phyloP scores from a whole-genome alignment of 2,797 vertebrate genomes.

The Propithecus perrieri region DNA sequence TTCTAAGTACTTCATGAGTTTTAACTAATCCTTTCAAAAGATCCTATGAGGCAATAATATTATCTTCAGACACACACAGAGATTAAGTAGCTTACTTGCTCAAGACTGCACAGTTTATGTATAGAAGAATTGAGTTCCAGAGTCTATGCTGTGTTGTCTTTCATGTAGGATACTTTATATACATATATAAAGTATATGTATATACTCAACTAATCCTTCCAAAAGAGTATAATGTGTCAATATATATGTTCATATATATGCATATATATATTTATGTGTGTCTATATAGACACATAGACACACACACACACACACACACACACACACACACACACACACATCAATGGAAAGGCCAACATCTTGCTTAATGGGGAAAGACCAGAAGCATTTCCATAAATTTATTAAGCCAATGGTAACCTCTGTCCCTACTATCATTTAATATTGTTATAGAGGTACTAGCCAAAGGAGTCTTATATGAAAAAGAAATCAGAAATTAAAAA shows the following conservation, averaged over 20 bases:
- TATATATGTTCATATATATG: background rate
- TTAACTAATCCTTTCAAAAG: background rate
- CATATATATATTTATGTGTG: background rate
- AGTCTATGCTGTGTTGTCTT: background rate
- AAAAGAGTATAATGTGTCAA: background rate
- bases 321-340: background rate
- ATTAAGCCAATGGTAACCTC: background rate
- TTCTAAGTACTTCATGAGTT: background rate
- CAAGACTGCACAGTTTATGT: background rate
- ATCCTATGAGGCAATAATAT: background rate
- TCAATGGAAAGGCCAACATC: background rate
- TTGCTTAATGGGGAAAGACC: background rate
- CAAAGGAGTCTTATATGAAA: background rate
- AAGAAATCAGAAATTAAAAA: background rate
- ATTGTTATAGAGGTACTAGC: background rate
- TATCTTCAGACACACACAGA: background rate
- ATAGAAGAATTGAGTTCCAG: background rate
- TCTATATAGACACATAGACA: no score
- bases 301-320: no score
- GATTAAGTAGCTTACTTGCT: background rate
- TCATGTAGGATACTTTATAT: background rate
- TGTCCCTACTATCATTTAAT: background rate
- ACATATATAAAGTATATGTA: background rate
- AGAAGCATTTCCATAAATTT: conserved; percentile 16
- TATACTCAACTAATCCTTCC: background rate